A percentile compares a stretch with the other conserved stretches of the same genome.
phyloP scores from a whole-genome alignment of 1,140 invertebrate genomes.

The Bombus waltoni region DNA sequence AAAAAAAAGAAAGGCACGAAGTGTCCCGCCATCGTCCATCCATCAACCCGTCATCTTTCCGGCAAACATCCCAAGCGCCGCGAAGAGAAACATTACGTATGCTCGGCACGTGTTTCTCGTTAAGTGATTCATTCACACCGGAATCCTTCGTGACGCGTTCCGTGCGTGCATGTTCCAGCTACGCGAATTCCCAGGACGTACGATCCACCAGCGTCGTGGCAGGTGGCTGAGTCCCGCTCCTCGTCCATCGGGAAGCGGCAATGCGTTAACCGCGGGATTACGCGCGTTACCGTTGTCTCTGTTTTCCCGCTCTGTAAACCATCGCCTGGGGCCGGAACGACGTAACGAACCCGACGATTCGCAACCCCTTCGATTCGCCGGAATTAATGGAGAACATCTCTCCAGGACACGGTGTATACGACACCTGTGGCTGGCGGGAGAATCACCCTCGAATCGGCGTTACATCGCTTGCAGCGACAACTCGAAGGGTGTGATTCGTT shows the following conservation, averaged over 20 bases:
- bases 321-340: background rate
- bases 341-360: background rate
- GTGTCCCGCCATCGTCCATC: background rate
- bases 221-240: background rate
- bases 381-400: conserved; percentile 19
- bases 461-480: background rate
- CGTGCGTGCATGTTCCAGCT: conserved; percentile 22
- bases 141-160: conserved; percentile 56
- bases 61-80: background rate
- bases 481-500: conserved; percentile 5
- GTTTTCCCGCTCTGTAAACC: conserved; percentile 20
- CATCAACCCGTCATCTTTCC: conserved; percentile 20
- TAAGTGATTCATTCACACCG: conserved; percentile 67
- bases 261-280: conserved; percentile 34
- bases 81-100: conserved; percentile 49
- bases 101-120: conserved; percentile 62
- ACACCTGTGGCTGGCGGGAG: conserved; percentile 41
- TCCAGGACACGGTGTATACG: conserved; percentile 40
- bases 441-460: background rate
- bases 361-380: conserved; percentile 26
- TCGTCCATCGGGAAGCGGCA: conserved; percentile 1
- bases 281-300: conserved; percentile 21
- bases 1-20: too few species aligned
- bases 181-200: conserved; percentile 29
- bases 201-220: background rate